These are phyloP conservation scores for Rhea pennata DNA, from an alignment of 2,113 vertebrate genomes.

Conservation along the genomic window DNA sequence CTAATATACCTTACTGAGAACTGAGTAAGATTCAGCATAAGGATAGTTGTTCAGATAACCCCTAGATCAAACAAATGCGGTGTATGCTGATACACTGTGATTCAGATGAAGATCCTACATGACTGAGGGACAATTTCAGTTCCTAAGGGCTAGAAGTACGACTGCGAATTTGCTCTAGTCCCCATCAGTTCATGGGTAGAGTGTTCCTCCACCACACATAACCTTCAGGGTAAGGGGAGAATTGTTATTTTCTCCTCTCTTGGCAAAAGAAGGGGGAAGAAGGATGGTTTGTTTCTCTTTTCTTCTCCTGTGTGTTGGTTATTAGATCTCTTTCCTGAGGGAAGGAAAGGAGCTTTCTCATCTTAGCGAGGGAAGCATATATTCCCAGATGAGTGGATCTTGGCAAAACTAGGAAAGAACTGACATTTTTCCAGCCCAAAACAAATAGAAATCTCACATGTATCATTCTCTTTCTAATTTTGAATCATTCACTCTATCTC, in stretches of 20 bases:
- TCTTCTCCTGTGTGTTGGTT: not conserved
- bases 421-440: not conserved
- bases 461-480: not conserved
- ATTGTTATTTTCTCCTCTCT: not conserved
- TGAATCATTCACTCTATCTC: not conserved
- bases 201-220: not conserved
- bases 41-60: not conserved
- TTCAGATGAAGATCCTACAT: not conserved
- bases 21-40: not conserved
- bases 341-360: not conserved
- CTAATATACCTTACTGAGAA: not conserved
- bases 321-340: not conserved
- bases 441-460: not conserved
- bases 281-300: not conserved
- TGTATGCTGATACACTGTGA: not conserved
- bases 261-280: not conserved
- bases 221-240: not conserved
- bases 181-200: not conserved
- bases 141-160: not conserved
- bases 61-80: not conserved
- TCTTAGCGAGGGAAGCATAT: not conserved
- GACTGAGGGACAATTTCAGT: not conserved
- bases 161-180: not conserved
- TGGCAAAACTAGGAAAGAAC: not conserved
- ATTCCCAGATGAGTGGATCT: not conserved